Percentiles rank a stretch among this genome's conserved stretches.
Conservation (phyloP, 2,888 invertebrate species). For the Prionchulus punctatus region DNA sequence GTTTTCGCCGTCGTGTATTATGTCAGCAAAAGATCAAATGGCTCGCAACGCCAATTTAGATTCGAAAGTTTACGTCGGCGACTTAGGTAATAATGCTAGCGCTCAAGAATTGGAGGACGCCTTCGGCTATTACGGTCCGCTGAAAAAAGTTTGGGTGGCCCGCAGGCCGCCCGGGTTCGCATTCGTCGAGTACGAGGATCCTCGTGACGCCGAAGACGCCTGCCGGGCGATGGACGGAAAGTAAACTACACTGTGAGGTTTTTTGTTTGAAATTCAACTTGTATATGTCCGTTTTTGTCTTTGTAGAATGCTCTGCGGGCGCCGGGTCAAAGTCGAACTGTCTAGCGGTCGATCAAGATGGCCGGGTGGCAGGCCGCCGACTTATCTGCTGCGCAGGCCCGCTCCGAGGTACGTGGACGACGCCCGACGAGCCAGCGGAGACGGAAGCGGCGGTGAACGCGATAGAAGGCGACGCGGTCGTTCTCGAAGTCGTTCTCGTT, state of each 20-base stretch:
- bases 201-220: constrained; percentile 47
- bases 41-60: too few relatives aligned
- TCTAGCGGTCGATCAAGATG: constrained; percentile 22
- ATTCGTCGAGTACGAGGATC: constrained; percentile 43
- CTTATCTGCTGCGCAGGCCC: background rate
- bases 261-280: too few relatives aligned
- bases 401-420: constrained; percentile 5
- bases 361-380: constrained; percentile 10
- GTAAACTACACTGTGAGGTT: too few relatives aligned
- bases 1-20: too few relatives aligned
- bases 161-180: constrained; percentile 59
- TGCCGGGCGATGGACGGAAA: constrained; percentile 34
- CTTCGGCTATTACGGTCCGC: constrained; percentile 65
- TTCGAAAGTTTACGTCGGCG: constrained; percentile 78
- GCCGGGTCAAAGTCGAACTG: constrained; percentile 28
- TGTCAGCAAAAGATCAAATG: too few relatives aligned
- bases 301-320: too few relatives aligned
- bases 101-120: constrained; percentile 69
- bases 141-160: constrained; percentile 77
- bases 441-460: background rate
- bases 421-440: background rate
- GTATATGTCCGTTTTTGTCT: too few relatives aligned
- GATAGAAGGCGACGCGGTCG: too few relatives aligned
- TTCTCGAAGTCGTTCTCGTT: background rate
- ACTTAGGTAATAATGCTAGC: constrained; percentile 68